These are phyloP conservation scores for Physella acuta DNA, from an alignment of 1,140 invertebrate genomes.

Conservation along the genomic window DNA sequence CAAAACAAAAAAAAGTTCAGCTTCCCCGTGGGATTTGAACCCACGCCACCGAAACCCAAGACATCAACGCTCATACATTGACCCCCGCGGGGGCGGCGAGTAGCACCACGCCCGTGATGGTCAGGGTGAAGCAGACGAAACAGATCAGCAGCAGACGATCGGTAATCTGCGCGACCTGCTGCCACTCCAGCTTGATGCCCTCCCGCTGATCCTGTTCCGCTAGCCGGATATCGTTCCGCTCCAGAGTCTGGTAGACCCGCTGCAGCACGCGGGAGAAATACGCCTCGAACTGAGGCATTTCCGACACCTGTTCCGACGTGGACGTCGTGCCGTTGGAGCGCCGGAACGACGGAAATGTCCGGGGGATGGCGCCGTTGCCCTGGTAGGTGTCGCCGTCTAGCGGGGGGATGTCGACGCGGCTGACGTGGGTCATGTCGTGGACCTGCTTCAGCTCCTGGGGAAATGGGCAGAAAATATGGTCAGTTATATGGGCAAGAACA, in stretches of 20 bases:
- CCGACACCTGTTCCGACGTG: slow-evolving; percentile 15
- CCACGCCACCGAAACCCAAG: not conserved
- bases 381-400: slow-evolving; percentile 16
- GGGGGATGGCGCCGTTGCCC: slow-evolving; percentile 19
- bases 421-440: slow-evolving; percentile 5
- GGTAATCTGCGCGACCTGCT: slow-evolving; percentile 74
- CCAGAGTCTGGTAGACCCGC: slow-evolving; percentile 72
- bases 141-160: slow-evolving; percentile 69
- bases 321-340: slow-evolving; percentile 15
- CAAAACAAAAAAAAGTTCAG: too few relatives aligned
- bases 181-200: slow-evolving; percentile 73
- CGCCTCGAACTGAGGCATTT: slow-evolving; percentile 58
- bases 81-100: slow-evolving; percentile 27
- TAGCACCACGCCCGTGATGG: slow-evolving; percentile 35
- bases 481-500: too few relatives aligned
- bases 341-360: slow-evolving; percentile 6
- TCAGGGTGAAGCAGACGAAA: slow-evolving; percentile 59
- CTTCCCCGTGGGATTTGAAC: too few relatives aligned
- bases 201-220: slow-evolving; percentile 71
- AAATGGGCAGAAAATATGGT: too few relatives aligned
- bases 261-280: slow-evolving; percentile 69
- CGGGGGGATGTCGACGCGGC: slow-evolving; percentile 18
- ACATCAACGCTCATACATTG: slow-evolving; percentile 12
- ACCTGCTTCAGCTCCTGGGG: slow-evolving; percentile 23
- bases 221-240: slow-evolving; percentile 70